phyloP scores from a whole-genome alignment of 1,140 invertebrate genomes.

The Drosophila erecta region DNA sequence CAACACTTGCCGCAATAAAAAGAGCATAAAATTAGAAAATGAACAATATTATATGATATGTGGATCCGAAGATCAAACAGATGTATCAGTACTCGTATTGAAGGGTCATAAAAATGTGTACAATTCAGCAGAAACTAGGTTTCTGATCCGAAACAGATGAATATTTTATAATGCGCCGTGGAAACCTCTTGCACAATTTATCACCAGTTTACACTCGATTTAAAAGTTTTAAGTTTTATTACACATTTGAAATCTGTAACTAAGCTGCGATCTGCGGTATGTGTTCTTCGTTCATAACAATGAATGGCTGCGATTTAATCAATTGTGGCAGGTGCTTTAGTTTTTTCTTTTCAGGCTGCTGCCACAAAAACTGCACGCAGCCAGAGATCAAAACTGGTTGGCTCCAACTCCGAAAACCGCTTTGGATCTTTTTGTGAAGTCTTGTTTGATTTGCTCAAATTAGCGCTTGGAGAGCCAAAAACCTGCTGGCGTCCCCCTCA shows the following conservation, averaged over 20 bases:
- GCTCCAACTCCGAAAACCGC: conserved; percentile 28
- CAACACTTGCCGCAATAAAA: conserved; percentile 22
- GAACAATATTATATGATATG: not conserved
- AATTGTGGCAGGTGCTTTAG: conserved; percentile 78
- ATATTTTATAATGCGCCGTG: no score
- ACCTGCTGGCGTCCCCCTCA: conserved; percentile 22
- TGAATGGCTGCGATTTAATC: conserved; percentile 80
- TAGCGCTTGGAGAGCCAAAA: conserved; percentile 58
- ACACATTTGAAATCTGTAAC: not conserved
- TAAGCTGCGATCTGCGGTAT: conserved; percentile 9
- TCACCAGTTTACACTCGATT: no score
- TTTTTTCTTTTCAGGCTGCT: conserved; percentile 13
- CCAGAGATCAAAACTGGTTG: conserved; percentile 57
- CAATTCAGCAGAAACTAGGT: no score
- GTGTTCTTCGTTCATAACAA: conserved; percentile 60
- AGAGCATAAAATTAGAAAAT: not conserved
- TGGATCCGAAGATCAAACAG: no score
- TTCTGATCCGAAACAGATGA: no score
- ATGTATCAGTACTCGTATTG: no score
- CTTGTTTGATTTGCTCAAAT: conserved; percentile 77
- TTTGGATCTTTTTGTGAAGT: conserved; percentile 38
- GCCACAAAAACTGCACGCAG: conserved; percentile 60
- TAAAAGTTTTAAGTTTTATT: no score
- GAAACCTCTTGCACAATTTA: no score
- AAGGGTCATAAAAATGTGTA: no score